Base-by-base conservation (phyloP, 2,888 invertebrate genomes). In the Ganaspis brasiliensis region DNA sequence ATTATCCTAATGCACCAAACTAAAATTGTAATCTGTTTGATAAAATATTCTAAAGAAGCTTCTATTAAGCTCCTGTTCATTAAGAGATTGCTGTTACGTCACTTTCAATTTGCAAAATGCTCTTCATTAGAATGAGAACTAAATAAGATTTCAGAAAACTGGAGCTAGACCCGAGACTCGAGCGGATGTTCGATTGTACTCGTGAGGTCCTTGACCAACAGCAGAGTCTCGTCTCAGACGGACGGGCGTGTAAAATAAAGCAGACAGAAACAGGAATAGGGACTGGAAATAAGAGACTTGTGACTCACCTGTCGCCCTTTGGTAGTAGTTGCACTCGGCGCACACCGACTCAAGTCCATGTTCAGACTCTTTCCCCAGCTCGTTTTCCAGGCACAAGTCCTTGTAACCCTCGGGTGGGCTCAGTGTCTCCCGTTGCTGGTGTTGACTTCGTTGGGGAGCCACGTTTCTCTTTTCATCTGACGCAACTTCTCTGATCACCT, bases 331-430 rank as follows among this genome's bases (percentile, higher is more conserved):
- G 94, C 89, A 94, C 92, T 86, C 94, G 92, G 82, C 94, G 94
- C 89, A 95, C 92, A 95, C 93, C 49, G 77, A 76, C 75, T 81
- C 78, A 57, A 79, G 78, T 78, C 79, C 78, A 24, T 82, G 79
- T 78, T 82, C 79, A 74, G 77, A 61, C 73, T 82, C 80, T 55
- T 79, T 79, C 57, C 72, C 76, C 67, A 77, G 40, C 74, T 79
- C 57, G 71, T 74, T 79, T 79, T 92, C 92, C 77, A 83, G 91
- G 83, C 96, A 96, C 93, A 96, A 94, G 89, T 97, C 97, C 92
- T 97, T 97, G 92, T 97, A 97, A 10, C 97, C 97, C 90, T 97
- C 97, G 12, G 97, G 97, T 26, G 97, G 97, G 90, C 97, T 97
- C 77, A 97, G 93, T 4, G 97, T 97, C 56, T 97, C 96, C 80